phyloP scores from a whole-genome alignment of 2,113 vertebrate genomes.

The Tragelaphus buxtoni region DNA sequence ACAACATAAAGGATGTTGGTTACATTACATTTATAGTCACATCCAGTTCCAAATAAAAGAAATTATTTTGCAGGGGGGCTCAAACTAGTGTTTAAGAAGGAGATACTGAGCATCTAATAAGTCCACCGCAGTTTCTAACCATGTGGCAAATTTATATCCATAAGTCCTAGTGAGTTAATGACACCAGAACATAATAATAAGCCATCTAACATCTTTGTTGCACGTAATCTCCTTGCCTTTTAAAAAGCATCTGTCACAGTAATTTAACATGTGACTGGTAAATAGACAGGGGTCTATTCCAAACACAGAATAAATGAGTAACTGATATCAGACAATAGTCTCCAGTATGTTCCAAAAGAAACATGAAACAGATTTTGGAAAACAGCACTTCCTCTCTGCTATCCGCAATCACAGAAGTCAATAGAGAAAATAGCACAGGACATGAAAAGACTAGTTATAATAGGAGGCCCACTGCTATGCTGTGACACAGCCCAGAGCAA shows the following conservation, averaged over 20 bases:
- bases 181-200: constrained; percentile 41
- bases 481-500: constrained; percentile 24
- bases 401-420: constrained; percentile 55
- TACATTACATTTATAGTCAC: background rate
- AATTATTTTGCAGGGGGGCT: background rate
- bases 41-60: background rate
- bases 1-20: background rate
- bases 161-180: constrained; percentile 31
- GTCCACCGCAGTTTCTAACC: background rate
- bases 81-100: background rate
- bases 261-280: constrained; percentile 53
- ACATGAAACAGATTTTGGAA: constrained; percentile 28
- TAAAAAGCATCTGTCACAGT: constrained; percentile 46
- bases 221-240: constrained; percentile 40
- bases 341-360: constrained; percentile 48
- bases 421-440: constrained; percentile 49
- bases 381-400: constrained; percentile 37
- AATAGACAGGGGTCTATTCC: constrained; percentile 43
- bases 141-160: background rate
- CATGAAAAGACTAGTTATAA: constrained; percentile 54
- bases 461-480: constrained; percentile 43
- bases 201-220: constrained; percentile 37
- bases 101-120: background rate
- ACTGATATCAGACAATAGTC: constrained; percentile 36
- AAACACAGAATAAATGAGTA: constrained; percentile 44